A percentile compares a stretch with the other conserved stretches of the same genome.
Evolutionary conservation across 2,888 invertebrate species (phyloP).

Genomic region (Dascillus cervinus): DNA sequence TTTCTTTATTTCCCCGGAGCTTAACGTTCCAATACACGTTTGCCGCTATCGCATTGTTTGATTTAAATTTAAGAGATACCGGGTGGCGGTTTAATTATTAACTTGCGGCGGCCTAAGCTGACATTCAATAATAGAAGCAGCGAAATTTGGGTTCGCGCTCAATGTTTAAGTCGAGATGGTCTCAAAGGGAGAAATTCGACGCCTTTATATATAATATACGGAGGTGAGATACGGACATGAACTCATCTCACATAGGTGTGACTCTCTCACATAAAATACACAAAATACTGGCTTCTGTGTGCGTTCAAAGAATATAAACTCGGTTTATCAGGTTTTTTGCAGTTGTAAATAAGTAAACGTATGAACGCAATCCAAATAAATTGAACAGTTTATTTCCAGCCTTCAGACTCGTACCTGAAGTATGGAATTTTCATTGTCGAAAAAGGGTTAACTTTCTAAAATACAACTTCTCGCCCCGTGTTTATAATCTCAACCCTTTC

Average conservation of each 20-base stretch:
- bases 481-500: conserved; percentile 10
- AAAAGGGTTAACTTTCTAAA: too few relatives aligned
- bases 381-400: too few relatives aligned
- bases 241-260: conserved; percentile 27
- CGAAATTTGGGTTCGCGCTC: conserved; percentile 34
- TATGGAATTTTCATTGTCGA: too few relatives aligned
- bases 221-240: conserved; percentile 28
- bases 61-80: conserved; percentile 1
- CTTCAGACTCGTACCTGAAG: too few relatives aligned
- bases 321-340: conserved; percentile 11
- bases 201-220: too few relatives aligned
- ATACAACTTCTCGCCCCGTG: too few relatives aligned
- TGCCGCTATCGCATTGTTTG: too few relatives aligned
- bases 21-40: too few relatives aligned
- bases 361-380: too few relatives aligned
- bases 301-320: conserved; percentile 17
- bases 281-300: conserved; percentile 37
- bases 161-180: conserved; percentile 29
- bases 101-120: too few relatives aligned
- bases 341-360: conserved; percentile 12
- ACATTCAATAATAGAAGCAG: conserved; percentile 25
- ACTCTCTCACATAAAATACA: conserved; percentile 32
- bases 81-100: too few relatives aligned
- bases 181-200: conserved; percentile 22
- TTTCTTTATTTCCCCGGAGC: too few relatives aligned